These are phyloP conservation scores for Oeneis ivallda DNA, from an alignment of 2,888 invertebrate species.

Conservation along the genomic window DNA sequence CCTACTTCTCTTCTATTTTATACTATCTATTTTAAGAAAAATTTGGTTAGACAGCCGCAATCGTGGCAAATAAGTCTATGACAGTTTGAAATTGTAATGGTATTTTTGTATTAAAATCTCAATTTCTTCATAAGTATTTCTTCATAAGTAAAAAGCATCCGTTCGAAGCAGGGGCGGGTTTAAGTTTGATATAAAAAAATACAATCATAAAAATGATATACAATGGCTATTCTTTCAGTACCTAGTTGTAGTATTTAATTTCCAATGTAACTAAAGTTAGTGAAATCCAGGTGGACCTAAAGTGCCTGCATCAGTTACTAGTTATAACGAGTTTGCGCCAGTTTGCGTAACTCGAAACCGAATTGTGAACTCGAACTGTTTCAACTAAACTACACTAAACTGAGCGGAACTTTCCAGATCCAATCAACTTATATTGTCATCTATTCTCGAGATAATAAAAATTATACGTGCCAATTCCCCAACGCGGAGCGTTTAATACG, in stretches of 20 bases:
- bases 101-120: too few species aligned
- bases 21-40: too few species aligned
- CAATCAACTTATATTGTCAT: conserved; percentile 8
- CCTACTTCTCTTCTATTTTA: too few species aligned
- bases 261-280: conserved; percentile 20
- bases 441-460: not conserved
- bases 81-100: too few species aligned
- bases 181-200: not conserved
- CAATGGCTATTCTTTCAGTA: not conserved
- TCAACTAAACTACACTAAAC: conserved; percentile 8
- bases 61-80: too few species aligned
- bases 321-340: conserved; percentile 53
- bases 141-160: too few species aligned
- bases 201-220: not conserved
- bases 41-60: too few species aligned
- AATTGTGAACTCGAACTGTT: conserved; percentile 26
- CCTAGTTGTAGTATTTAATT: conserved; percentile 17
- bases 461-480: too few species aligned
- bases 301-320: conserved; percentile 41
- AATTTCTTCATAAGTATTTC: too few species aligned
- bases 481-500: too few species aligned
- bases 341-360: conserved; percentile 44
- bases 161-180: too few species aligned
- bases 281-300: conserved; percentile 31
- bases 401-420: conserved; percentile 6